Base-by-base conservation (phyloP, 2,888 invertebrate species). In the Drosophila kambysellisi region DNA sequence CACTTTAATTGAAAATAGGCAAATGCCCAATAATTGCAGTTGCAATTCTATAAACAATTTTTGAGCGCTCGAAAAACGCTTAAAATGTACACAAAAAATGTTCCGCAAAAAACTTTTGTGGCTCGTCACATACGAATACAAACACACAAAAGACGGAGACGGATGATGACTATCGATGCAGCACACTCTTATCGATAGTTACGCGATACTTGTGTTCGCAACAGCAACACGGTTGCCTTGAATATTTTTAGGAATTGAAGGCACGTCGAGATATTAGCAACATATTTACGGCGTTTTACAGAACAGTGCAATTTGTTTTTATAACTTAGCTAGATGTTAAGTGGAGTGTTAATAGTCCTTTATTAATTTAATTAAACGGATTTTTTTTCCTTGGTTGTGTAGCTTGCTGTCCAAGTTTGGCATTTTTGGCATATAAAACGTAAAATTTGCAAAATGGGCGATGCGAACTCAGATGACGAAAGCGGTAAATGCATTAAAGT, bases 91-190 rank as follows among this genome's bases (percentile, higher is more conserved):
- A 89, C 88, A 90, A 82, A 87, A 87, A 85, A 89, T 77, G 81
- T 83, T 91, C 91, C 88, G 91, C 91, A 91, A 91, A 91, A 83
- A 90, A 81, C 78, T 89, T 88, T 90, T 88, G 90, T 85, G 82
- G 83, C 86, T 82, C 80, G 89, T 87, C 91, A 91, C 78, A 78
- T 75, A 79, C 91, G 90, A 91, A 91, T 91, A 91, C 91, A 91
- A 91, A 87, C 83, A 91, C 91, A 91, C 79, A 83, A 80, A 61
- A 83, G 66, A 72, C 72, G 61, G 77, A 71, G 76, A 77, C 67
- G 54, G 76, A 68, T 53, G 61, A 68, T 61, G 29, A 29, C 52
- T 74, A 82, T 83, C 83, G 85, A 78, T 74, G 68, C 65, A 59
- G 64, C 46, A 35, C 35, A 35, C 39, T 59, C 15, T 48, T 73